Conservation (phyloP, 2,113 vertebrate genomes). For the Nothobranchius furzeri region DNA sequence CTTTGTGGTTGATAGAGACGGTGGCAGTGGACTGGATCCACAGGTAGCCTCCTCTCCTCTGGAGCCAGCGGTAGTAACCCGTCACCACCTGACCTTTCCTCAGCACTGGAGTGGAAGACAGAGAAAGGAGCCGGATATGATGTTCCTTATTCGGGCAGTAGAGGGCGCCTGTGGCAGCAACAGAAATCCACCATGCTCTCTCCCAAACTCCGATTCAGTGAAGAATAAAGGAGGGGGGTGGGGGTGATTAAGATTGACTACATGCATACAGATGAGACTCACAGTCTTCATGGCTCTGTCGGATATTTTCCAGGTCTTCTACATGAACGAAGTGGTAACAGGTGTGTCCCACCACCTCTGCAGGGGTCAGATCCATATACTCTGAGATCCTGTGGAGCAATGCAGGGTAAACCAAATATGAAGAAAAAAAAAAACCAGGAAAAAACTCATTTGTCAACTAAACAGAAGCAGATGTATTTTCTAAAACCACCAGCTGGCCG, state of each 20-base stretch:
- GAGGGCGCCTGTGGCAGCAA: slow-evolving; percentile 64
- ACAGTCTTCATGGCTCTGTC: slow-evolving; percentile 90
- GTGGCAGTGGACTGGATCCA: slow-evolving; percentile 92
- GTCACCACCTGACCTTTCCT: slow-evolving; percentile 92
- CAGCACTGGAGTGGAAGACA: slow-evolving; percentile 77
- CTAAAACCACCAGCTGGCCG: slow-evolving; percentile 40
- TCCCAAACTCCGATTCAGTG: slow-evolving; percentile 7
- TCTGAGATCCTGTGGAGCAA: slow-evolving; percentile 83
- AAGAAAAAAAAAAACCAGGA: not conserved
- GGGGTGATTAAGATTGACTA: not conserved
- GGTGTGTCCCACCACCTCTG: slow-evolving; percentile 88
- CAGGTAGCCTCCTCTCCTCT: slow-evolving; percentile 87
- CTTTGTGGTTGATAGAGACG: slow-evolving; percentile 89
- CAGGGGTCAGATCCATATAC: slow-evolving; percentile 89
- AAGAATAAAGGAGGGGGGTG: not conserved
- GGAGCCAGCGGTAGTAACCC: slow-evolving; percentile 89
- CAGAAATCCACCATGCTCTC: slow-evolving; percentile 29
- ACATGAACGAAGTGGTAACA: slow-evolving; percentile 89
- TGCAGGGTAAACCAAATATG: not conserved
- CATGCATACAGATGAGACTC: slow-evolving; percentile 50
- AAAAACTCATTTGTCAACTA: slow-evolving; percentile 27
- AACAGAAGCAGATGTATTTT: slow-evolving; percentile 28
- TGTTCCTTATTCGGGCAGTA: slow-evolving; percentile 55
- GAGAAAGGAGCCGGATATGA: not conserved
- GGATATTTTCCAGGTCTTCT: slow-evolving; percentile 86